These are phyloP conservation scores for Aelia acuminata DNA, from an alignment of 2,888 invertebrate genomes.

Conservation along the genomic window DNA sequence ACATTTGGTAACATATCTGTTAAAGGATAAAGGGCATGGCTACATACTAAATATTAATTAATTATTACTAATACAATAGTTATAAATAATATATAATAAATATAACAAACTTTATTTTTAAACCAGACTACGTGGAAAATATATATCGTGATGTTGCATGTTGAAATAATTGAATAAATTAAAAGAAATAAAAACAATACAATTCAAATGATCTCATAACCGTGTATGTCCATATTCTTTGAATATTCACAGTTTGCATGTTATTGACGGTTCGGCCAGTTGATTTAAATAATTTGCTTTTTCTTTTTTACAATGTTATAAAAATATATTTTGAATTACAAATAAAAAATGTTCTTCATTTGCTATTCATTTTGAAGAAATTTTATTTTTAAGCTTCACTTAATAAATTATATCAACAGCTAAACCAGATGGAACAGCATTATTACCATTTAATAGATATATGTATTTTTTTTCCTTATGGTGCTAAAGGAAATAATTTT, in stretches of 20 bases:
- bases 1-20: slow-evolving; percentile 53
- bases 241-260: slow-evolving; percentile 18
- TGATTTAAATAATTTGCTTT: slow-evolving; percentile 18
- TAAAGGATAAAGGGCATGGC: slow-evolving; percentile 52
- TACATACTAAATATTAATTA: slow-evolving; percentile 56
- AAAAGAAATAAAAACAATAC: neutral
- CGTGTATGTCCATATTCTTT: slow-evolving; percentile 16
- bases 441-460: neutral
- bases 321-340: slow-evolving; percentile 56
- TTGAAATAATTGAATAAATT: slow-evolving; percentile 20
- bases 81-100: slow-evolving; percentile 45
- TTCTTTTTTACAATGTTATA: slow-evolving; percentile 48
- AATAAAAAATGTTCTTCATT: slow-evolving; percentile 49
- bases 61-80: slow-evolving; percentile 53
- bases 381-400: neutral
- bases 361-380: slow-evolving; percentile 17
- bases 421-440: neutral
- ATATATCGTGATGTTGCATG: neutral
- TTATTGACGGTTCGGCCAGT: slow-evolving; percentile 21
- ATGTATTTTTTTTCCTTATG: neutral
- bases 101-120: slow-evolving; percentile 1
- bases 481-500: neutral
- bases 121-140: slow-evolving; percentile 24
- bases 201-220: neutral
- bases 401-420: neutral